A percentile compares a stretch with the other conserved stretches of the same genome.
These are phyloP conservation scores for Spizaetus ornatus DNA, from an alignment of 2,113 vertebrate genomes.

Conservation along the genomic window DNA sequence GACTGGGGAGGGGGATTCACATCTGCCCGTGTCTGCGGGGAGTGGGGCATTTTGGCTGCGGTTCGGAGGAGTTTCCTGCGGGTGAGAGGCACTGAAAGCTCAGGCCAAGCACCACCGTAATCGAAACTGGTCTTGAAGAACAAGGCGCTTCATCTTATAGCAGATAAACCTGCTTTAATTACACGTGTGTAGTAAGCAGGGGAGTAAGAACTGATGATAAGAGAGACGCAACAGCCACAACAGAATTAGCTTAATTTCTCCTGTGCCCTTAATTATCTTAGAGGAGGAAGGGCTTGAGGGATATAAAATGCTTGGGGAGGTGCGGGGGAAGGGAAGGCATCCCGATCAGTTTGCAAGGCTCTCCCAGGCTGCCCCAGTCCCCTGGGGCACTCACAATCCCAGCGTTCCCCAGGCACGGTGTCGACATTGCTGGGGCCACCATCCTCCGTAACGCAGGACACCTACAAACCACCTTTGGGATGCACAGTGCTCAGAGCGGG, in stretches of 20 bases:
- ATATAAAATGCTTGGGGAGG: neutral
- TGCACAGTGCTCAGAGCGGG: neutral
- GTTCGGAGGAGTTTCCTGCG: neutral
- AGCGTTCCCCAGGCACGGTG: neutral
- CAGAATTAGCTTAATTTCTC: constrained; percentile 37
- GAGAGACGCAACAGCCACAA: neutral
- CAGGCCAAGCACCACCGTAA: neutral
- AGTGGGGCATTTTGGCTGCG: neutral
- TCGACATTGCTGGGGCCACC: neutral
- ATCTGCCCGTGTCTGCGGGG: neutral
- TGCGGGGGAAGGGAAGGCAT: neutral
- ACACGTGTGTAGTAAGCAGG: neutral
- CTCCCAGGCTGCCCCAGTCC: neutral
- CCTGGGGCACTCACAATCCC: neutral
- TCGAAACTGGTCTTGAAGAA: neutral
- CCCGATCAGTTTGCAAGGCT: neutral
- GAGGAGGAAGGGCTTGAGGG: neutral
- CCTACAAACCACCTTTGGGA: neutral
- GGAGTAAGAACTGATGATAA: neutral
- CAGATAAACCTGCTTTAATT: constrained; percentile 35
- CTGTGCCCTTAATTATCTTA: constrained; percentile 13
- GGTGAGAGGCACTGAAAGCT: neutral
- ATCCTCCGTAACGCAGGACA: neutral
- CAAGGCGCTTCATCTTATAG: neutral
- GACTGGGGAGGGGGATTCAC: neutral